phyloP scores from a whole-genome alignment of 2,113 vertebrate genomes.

The Menidia beryllina region DNA sequence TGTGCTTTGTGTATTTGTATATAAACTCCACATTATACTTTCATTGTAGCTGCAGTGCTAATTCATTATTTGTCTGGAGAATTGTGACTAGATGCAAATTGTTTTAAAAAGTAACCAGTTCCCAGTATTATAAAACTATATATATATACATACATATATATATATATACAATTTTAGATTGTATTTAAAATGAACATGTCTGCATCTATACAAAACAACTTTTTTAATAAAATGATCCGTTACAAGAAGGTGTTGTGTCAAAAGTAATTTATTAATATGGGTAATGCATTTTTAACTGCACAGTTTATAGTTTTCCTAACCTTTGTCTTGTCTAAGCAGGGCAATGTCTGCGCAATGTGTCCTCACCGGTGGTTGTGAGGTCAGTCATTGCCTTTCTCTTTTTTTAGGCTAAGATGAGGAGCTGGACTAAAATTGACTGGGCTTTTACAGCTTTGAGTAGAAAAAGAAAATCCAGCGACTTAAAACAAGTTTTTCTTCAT shows the following conservation, averaged over 20 bases:
- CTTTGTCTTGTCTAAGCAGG: too few species aligned
- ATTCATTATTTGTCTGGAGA: conserved; percentile 71
- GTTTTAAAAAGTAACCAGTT: conserved; percentile 78
- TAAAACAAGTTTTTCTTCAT: neutral
- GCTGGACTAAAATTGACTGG: too few species aligned
- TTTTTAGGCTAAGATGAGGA: neutral
- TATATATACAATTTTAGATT: conserved; percentile 81
- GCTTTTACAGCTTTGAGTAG: too few species aligned
- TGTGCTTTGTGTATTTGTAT: conserved; percentile 77
- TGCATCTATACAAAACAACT: conserved; percentile 71
- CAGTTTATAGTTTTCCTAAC: too few species aligned
- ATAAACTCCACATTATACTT: conserved; percentile 63
- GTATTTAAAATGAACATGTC: conserved; percentile 83
- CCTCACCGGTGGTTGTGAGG: neutral
- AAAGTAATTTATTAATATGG: neutral
- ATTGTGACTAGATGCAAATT: conserved; percentile 76
- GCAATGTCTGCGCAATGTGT: neutral
- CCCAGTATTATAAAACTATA: conserved; percentile 71
- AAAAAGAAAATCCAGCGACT: too few species aligned
- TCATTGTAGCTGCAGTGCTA: conserved; percentile 65
- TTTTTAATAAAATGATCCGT: conserved; percentile 83
- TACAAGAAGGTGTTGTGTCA: conserved; percentile 31
- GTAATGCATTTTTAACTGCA: too few species aligned
- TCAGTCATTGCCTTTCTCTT: neutral
- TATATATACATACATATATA: conserved; percentile 60